Base-by-base conservation (phyloP, 92 coral and sea anemone species). In the Pocillopora grandis region DNA sequence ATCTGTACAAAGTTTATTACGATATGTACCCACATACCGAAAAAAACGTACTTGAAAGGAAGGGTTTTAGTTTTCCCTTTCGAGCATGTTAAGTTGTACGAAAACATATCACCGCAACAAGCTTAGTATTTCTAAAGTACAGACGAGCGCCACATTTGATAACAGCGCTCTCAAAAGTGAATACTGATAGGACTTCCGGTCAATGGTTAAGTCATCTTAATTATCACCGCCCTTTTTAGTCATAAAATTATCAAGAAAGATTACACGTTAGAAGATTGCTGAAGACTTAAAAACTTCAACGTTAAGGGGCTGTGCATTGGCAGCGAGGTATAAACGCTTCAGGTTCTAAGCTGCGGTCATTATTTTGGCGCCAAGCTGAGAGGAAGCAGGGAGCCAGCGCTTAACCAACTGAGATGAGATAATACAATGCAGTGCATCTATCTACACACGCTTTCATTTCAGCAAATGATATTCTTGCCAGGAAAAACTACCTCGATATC, bases 321-420 rank as follows among this genome's bases (percentile, higher is more conserved):
- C 18, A n/a, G 33, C 20, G n/a, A 66, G 56, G 80, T 52, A 56
- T 74, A 75, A 63, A 73, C 86, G 56, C 64, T 62, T 83, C 2
- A 31, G 35, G 71, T 49, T 61, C 79, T 62, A 61, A 82, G 71
- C 36, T 71, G 57, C 18, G 20, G 73, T 31, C 55, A 66, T 55
- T 52, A 62, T 18, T 56, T 73, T 74, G 86, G 86, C 86, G 80
- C 86, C 86, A 83, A 83, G 86, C 80, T 83, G 86, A n/a, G 79
- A 62, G 74, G 27, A 48, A 27, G 23, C 18, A 66, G 19, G 66
- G 17, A 21, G 27, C 4, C 74, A 73, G 63, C 49, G 13, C 16
- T 62, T 63, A 48, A 35, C 86, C 73, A 75, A 19, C 74, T 48
- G 65, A 52, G 86, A 73, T 72, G 27, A 72, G 31, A 52, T 42